Evolutionary conservation across 2,888 invertebrate species (phyloP).

Genomic region (Cephalotes varians): DNA sequence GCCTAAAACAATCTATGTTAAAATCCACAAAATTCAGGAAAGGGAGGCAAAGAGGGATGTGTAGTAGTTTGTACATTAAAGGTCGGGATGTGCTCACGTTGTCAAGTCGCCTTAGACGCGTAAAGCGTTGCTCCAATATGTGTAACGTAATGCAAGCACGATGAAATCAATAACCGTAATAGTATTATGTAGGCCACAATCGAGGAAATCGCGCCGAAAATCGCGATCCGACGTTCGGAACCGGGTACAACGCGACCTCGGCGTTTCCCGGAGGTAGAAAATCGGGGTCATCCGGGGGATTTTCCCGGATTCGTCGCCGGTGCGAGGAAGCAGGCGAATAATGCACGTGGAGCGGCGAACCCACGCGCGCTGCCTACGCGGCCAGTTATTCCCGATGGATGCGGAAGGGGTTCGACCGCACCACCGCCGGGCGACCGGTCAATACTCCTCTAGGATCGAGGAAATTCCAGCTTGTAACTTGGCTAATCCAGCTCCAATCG

Average conservation of each 20-base stretch:
- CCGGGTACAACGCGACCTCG: background rate
- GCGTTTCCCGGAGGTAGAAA: constrained; percentile 29
- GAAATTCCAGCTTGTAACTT: constrained; percentile 54
- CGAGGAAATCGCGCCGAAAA: constrained; percentile 15
- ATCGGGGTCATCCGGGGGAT: constrained; percentile 56
- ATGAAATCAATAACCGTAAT: constrained; percentile 23
- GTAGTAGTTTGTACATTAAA: background rate
- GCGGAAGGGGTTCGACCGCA: constrained; percentile 48
- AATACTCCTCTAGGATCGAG: constrained; percentile 56
- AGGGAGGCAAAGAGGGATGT: background rate
- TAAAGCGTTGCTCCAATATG: background rate
- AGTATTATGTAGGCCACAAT: background rate
- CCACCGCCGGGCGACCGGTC: constrained; percentile 44
- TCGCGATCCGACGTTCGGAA: constrained; percentile 8
- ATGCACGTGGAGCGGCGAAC: constrained; percentile 55
- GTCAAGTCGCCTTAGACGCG: background rate
- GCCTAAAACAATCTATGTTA: background rate
- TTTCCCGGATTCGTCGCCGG: constrained; percentile 18
- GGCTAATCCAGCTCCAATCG: constrained; percentile 51
- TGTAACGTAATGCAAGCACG: background rate
- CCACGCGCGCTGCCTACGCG: constrained; percentile 57
- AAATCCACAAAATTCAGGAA: background rate
- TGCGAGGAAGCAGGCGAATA: constrained; percentile 36
- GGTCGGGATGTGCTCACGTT: background rate
- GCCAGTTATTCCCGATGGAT: constrained; percentile 43